phyloP scores from a whole-genome alignment of 1,140 invertebrate genomes.

The Drosophila serrata region DNA sequence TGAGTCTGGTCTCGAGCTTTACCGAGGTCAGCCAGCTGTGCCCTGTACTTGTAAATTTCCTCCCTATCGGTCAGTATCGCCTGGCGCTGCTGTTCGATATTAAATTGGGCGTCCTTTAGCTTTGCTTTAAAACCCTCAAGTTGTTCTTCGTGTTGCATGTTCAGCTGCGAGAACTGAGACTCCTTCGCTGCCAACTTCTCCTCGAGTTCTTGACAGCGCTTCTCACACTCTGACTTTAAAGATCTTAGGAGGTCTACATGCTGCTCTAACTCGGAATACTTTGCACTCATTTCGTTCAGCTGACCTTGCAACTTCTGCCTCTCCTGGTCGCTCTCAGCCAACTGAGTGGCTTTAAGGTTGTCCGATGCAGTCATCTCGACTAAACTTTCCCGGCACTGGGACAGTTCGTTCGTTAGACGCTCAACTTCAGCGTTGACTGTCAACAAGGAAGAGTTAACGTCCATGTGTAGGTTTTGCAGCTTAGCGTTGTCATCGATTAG shows the following conservation, averaged over 20 bases:
- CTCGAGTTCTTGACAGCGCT: neutral
- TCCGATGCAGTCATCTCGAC: neutral
- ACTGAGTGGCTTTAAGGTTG: neutral
- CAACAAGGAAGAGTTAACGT: neutral
- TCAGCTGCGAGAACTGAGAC: neutral
- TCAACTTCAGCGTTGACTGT: neutral
- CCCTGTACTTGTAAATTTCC: neutral
- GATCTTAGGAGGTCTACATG: neutral
- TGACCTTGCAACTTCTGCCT: neutral
- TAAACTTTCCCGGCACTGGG: neutral
- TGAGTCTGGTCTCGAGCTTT: neutral
- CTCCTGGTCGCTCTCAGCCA: neutral
- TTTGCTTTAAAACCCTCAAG: constrained; percentile 1
- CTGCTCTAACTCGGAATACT: neutral
- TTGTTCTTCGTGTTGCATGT: constrained; percentile 7
- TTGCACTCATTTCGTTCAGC: constrained; percentile 2
- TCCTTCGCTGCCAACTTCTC: constrained; percentile 4
- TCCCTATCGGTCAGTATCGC: neutral
- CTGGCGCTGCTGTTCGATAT: constrained; percentile 10
- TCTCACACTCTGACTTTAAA: neutral
- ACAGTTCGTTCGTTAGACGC: neutral
- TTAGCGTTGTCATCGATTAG: constrained; percentile 34
- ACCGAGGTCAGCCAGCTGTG: neutral
- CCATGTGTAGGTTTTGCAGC: constrained; percentile 11
- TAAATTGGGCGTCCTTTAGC: constrained; percentile 6